A percentile compares a stretch with the other conserved stretches of the same genome.
phyloP scores from a whole-genome alignment of 2,113 vertebrate genomes.

The Archocentrus centrarchus region DNA sequence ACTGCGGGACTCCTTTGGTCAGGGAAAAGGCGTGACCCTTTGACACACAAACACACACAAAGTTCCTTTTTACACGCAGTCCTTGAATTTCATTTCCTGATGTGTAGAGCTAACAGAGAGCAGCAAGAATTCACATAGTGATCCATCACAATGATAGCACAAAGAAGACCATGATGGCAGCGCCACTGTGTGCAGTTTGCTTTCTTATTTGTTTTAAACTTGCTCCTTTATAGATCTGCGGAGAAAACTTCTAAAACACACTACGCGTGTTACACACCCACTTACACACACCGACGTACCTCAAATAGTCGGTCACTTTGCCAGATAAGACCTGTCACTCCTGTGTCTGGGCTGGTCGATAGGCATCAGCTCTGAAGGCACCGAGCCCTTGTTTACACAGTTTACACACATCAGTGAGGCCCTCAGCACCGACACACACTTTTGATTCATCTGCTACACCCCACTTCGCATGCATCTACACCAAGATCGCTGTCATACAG shows the following conservation, averaged over 20 bases:
- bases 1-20: conserved; percentile 39
- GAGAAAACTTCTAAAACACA: not conserved
- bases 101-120: conserved; percentile 61
- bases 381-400: conserved; percentile 69
- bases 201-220: not conserved
- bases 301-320: not conserved
- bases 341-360: conserved; percentile 45
- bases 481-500: conserved; percentile 6
- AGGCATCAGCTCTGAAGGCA: conserved; percentile 56
- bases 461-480: conserved; percentile 42
- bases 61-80: conserved; percentile 71
- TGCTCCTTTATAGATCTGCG: not conserved
- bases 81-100: conserved; percentile 75
- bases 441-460: conserved; percentile 34
- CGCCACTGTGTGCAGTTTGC: not conserved
- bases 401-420: conserved; percentile 3
- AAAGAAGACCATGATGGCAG: conserved; percentile 9
- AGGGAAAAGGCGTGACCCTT: conserved; percentile 58
- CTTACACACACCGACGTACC: not conserved
- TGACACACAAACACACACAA: conserved; percentile 53
- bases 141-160: conserved; percentile 59
- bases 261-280: not conserved
- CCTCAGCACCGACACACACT: conserved; percentile 33
- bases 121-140: conserved; percentile 45
- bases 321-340: conserved; percentile 65